Evolutionary conservation across 2,888 invertebrate genomes (phyloP), one percentile per base, ranked within the genome.

Genomic region (Macrophya annulata): DNA sequence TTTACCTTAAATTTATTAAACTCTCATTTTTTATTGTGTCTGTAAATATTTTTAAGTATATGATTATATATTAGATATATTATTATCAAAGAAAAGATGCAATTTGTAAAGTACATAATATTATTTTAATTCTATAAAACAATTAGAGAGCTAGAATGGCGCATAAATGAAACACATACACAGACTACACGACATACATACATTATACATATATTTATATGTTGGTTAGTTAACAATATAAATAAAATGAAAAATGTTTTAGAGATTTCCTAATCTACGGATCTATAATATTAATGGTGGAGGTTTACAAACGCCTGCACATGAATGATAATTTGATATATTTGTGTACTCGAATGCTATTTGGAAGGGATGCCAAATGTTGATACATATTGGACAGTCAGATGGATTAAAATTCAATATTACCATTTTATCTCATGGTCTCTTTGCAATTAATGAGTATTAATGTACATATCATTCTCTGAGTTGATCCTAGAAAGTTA

Each of bases 41-140:
- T 83, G 83, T 83, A 83, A 83, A 83, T 83, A 83, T 83, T 83
- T 68, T 71, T 83, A 68, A 48, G 65, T 68, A 68, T 83, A 21
- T 81, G 48, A 68, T 81, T 37, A 83, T 9, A 83, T 71, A 62
- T 77, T 65, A 81, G 81, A 62, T 81, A 81, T 81, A 65, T 81
- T 72, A 72, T 72, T 45, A 74, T 59, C 25, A 81, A 71, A 83
- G 83, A 83, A 37, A 71, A 68, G 68, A 83, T 68, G 83, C 83
- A 65, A 83, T 71, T 83, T 68, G 68, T 83, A 71, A 68, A 83
- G 68, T 71, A 68, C 68, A 71, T 83, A 65, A 68, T 83, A 83
- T 83, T 83, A 68, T 83, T 83, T 48, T 65, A 68, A 62, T 81
- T 81, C 62, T 81, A 51, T 62, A 43, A 59, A 81, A 40, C 77